phyloP scores from a whole-genome alignment of 2,888 invertebrate species.

The Laothoe populi region DNA sequence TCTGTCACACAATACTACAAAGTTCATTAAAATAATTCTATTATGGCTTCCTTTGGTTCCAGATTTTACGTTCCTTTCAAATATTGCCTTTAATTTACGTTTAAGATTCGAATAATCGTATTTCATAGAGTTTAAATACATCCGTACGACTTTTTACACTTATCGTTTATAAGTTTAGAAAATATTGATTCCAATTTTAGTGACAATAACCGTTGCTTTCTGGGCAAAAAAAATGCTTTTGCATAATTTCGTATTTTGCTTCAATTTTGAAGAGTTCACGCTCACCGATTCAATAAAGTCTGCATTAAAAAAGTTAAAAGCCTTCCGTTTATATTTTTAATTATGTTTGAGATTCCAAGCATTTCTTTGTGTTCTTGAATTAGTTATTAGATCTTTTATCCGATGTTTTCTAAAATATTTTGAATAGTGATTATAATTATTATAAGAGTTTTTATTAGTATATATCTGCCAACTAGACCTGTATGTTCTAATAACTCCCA shows the following conservation, averaged over 20 bases:
- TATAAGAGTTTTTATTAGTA: too few species aligned
- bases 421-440: neutral
- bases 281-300: conserved; percentile 38
- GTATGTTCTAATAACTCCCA: too few species aligned
- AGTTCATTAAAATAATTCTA: neutral
- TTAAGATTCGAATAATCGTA: neutral
- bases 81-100: neutral
- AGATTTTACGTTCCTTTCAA: neutral
- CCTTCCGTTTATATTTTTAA: conserved; percentile 26
- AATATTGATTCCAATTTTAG: conserved; percentile 20
- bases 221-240: conserved; percentile 29
- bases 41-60: neutral
- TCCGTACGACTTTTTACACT: neutral
- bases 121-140: neutral
- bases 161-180: neutral
- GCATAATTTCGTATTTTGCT: conserved; percentile 31
- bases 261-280: conserved; percentile 37
- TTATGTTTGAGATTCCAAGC: conserved; percentile 21
- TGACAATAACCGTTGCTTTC: conserved; percentile 18
- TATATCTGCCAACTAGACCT: too few species aligned
- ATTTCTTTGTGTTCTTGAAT: conserved; percentile 20
- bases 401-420: neutral
- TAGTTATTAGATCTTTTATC: neutral
- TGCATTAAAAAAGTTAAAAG: conserved; percentile 38
- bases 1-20: conserved; percentile 6